These are phyloP conservation scores for Trichonephila inaurata DNA, from an alignment of 1,140 invertebrate species.

Conservation along the genomic window DNA sequence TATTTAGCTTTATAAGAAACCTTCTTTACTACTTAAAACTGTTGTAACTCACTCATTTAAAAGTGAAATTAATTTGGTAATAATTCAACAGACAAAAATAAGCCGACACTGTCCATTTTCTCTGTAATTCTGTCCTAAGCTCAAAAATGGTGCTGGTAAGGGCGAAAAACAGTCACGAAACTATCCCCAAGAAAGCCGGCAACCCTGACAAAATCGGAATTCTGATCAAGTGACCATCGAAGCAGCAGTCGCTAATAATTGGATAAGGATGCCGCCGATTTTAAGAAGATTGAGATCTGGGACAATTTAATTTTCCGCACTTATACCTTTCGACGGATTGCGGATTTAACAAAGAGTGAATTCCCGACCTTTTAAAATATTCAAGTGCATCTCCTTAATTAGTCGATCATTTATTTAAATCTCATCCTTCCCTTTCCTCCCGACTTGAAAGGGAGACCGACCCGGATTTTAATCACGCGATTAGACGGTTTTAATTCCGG, in stretches of 20 bases:
- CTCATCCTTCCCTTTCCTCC: conserved; percentile 7
- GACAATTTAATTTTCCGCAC: conserved; percentile 68
- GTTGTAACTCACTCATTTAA: too few species aligned
- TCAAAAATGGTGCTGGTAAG: too few species aligned
- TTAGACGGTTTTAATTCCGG: conserved; percentile 38
- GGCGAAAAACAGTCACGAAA: too few species aligned
- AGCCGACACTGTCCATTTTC: too few species aligned
- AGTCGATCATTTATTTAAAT: conserved; percentile 72
- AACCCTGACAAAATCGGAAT: conserved; percentile 29
- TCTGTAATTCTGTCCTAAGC: too few species aligned
- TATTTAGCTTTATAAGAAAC: too few species aligned
- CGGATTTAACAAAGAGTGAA: conserved; percentile 55
- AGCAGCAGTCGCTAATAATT: conserved; percentile 64
- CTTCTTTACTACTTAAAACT: too few species aligned
- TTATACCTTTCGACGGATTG: conserved; percentile 52
- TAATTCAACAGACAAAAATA: too few species aligned
- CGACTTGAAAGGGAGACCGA: not conserved
- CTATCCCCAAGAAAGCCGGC: not conserved
- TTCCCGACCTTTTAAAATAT: conserved; percentile 50
- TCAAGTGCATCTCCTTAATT: conserved; percentile 61
- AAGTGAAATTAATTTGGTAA: too few species aligned
- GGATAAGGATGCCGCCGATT: conserved; percentile 46
- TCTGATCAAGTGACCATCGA: conserved; percentile 63
- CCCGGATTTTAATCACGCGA: conserved; percentile 51
- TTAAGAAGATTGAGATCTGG: conserved; percentile 67